Evolutionary conservation across 2,888 invertebrate genomes (phyloP), one percentile per base, ranked within the genome.

Genomic region (Eudemis profundana): DNA sequence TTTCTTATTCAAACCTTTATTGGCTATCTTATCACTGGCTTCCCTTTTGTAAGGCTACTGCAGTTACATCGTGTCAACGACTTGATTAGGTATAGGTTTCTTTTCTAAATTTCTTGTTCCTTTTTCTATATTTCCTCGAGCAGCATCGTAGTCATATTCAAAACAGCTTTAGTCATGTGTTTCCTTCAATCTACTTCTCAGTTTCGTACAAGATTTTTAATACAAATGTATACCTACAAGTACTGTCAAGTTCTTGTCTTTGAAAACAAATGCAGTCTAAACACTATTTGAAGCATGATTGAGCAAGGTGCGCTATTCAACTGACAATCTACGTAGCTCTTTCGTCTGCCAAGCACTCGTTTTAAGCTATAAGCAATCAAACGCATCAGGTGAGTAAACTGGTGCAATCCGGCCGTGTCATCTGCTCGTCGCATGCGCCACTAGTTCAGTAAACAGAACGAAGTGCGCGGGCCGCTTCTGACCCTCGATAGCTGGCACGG

Each of bases 21-120:
- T 84, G 77, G 74, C 78, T 86, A 85, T 86, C 86, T 85, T 85
- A 86, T 87, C 86, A 72, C 71, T 83, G 87, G 86, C 85, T 87
- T 87, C 86, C 82, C 82, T 82, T 83, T 78, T 77, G 76, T 74
- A 72, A 71, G 74, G 78, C 80, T 64, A 64, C 64, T 53, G 47
- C 59, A 47, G 36, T 56, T 54, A 54, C 36, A 62, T 40, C 53
- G 15, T 53, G 67, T 46, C 64, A 50, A 36, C 49, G 47, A 63
- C 60, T 49, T 54, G 42, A 59, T 27, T 50, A 17, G 14, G 19
- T 42, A 53, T 47, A 50, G 27, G 42, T 44, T 56, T 56, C 15
- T 17, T 46, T 10, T 46, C 19, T 21, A 56, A 44, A 44, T 42
- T 40, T 27, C 23, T 14, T 40, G 51, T 36, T 33, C 17, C 12